phyloP scores from a whole-genome alignment of 2,797 vertebrate species.

The Ctenochaetus hawaiiensis region DNA sequence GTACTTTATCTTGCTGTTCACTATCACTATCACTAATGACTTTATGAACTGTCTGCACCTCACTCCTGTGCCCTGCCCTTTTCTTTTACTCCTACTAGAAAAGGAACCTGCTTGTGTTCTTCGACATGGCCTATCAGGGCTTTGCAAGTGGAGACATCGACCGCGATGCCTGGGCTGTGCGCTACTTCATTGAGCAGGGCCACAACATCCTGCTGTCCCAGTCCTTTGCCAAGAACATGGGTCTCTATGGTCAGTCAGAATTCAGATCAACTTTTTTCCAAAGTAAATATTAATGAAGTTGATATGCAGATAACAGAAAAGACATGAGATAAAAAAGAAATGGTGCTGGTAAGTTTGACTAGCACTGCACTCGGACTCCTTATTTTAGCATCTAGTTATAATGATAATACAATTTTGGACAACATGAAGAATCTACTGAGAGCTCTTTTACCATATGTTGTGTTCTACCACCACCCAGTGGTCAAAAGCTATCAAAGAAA shows the following conservation, averaged over 20 bases:
- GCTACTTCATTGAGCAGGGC: conserved; percentile 95
- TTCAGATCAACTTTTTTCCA: neutral
- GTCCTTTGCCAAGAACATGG: conserved; percentile 99
- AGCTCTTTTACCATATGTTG: neutral
- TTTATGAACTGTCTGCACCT: conserved; percentile 14
- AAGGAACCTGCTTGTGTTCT: conserved; percentile 95
- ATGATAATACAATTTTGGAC: neutral
- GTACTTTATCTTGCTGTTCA: neutral
- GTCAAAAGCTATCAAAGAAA: conserved; percentile 4
- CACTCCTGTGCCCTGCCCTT: neutral
- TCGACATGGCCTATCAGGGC: conserved; percentile 99
- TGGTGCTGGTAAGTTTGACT: neutral
- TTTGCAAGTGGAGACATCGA: conserved; percentile 97
- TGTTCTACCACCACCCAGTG: conserved; percentile 50
- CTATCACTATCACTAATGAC: conserved; percentile 18
- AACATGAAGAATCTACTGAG: neutral
- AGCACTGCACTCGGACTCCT: neutral
- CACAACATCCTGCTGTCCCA: conserved; percentile 93
- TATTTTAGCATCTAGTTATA: neutral
- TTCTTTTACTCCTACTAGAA: conserved; percentile 82
- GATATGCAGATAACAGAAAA: neutral
- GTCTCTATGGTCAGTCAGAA: conserved; percentile 92
- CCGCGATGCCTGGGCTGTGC: conserved; percentile 96
- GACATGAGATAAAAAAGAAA: neutral
- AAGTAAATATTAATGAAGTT: neutral